Conservation (phyloP, 2,113 vertebrate genomes). For the Chaetops frenatus region DNA sequence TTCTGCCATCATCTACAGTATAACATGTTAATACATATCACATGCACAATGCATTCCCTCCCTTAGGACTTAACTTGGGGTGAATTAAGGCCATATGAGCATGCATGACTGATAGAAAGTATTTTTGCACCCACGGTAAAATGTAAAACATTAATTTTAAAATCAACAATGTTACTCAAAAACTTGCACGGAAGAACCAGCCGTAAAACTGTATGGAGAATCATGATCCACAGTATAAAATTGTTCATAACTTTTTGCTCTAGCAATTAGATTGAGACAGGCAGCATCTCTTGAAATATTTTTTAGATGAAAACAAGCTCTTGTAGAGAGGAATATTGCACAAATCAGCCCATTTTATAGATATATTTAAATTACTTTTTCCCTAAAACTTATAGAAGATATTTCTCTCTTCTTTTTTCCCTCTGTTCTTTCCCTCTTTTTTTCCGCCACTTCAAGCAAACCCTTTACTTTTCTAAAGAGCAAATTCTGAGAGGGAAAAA, state of each 20-base stretch:
- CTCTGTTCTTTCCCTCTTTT: rapidly evolving
- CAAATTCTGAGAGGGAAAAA: neutral
- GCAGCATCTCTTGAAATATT: neutral
- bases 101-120: neutral
- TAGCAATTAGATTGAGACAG: neutral
- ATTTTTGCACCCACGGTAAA: neutral
- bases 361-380: neutral
- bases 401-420: neutral
- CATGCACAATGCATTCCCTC: neutral
- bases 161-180: neutral
- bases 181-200: neutral
- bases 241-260: neutral
- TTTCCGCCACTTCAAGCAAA: neutral
- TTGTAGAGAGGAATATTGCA: neutral
- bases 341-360: neutral
- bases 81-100: neutral
- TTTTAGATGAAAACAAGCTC: neutral
- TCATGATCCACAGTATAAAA: neutral
- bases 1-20: neutral
- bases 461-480: neutral
- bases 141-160: neutral
- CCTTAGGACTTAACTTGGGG: neutral
- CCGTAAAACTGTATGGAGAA: neutral
- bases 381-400: neutral
- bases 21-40: neutral